A percentile compares a stretch with the other conserved stretches of the same genome.
phyloP scores from a whole-genome alignment of 2,888 invertebrate genomes.

The Drosophila merina region DNA sequence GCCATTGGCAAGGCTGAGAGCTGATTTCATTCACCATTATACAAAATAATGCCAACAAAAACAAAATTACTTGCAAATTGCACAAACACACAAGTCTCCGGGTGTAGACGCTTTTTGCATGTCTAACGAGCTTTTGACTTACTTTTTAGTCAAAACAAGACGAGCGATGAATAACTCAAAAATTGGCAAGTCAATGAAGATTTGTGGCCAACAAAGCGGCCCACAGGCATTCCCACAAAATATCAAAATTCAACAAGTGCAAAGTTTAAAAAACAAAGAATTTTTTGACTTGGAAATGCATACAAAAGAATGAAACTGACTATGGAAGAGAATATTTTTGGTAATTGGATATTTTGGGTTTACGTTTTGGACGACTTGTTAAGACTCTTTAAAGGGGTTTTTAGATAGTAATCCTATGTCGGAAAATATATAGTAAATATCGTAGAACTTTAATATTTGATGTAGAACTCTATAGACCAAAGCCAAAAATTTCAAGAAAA shows the following conservation, averaged over 20 bases:
- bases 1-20: constrained; percentile 50
- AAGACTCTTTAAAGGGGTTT: neutral
- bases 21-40: constrained; percentile 64
- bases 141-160: constrained; percentile 33
- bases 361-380: neutral
- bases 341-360: constrained; percentile 19
- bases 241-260: constrained; percentile 62
- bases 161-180: constrained; percentile 22
- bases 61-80: constrained; percentile 64
- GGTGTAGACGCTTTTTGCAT: constrained; percentile 51
- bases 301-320: constrained; percentile 11
- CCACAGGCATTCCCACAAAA: constrained; percentile 59
- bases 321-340: neutral
- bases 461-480: too few species aligned
- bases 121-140: constrained; percentile 53
- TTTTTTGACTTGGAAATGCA: constrained; percentile 39
- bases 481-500: neutral
- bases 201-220: constrained; percentile 43
- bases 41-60: constrained; percentile 13
- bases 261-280: constrained; percentile 33
- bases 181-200: constrained; percentile 16
- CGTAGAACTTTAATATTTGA: too few species aligned
- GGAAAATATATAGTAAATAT: neutral
- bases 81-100: constrained; percentile 17
- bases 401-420: neutral